Evolutionary conservation across 2,888 invertebrate species (phyloP).

Genomic region (Plutella xylostella): DNA sequence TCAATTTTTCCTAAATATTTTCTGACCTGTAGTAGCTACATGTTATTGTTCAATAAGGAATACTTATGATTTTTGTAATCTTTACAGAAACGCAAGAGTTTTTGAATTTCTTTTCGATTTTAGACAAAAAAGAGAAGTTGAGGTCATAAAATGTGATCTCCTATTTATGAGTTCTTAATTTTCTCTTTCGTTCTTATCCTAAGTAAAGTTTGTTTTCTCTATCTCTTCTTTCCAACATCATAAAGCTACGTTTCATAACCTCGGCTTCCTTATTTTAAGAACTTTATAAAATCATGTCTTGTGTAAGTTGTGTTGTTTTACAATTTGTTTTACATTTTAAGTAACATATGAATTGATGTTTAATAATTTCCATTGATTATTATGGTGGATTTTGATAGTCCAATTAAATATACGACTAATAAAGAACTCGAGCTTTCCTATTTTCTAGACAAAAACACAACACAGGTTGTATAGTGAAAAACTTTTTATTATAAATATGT

Average conservation of each 20-base stretch:
- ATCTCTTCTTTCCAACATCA: constrained; percentile 8
- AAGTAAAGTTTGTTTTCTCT: too few relatives aligned
- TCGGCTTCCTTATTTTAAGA: constrained; percentile 51
- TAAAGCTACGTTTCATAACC: constrained; percentile 54
- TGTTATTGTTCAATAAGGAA: neutral
- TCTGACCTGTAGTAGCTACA: neutral
- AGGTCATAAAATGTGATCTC: constrained; percentile 49
- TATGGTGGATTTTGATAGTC: neutral
- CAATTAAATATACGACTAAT: constrained; percentile 22
- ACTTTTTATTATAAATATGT: constrained; percentile 30
- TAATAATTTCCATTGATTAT: neutral
- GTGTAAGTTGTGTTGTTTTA: neutral
- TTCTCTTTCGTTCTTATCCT: too few relatives aligned
- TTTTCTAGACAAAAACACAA: constrained; percentile 14
- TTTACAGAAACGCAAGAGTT: constrained; percentile 21
- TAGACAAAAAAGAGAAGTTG: constrained; percentile 48
- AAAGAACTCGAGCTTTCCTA: neutral
- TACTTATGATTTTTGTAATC: constrained; percentile 9
- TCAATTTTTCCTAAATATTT: neutral
- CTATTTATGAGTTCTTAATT: constrained; percentile 15
- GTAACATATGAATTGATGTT: neutral
- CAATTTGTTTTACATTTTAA: constrained; percentile 1
- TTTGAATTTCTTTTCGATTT: constrained; percentile 33
- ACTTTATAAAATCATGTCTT: constrained; percentile 28
- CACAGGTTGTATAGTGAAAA: constrained; percentile 22